Conservation (phyloP, 2,113 vertebrate species). For the Oryzias woworae region DNA sequence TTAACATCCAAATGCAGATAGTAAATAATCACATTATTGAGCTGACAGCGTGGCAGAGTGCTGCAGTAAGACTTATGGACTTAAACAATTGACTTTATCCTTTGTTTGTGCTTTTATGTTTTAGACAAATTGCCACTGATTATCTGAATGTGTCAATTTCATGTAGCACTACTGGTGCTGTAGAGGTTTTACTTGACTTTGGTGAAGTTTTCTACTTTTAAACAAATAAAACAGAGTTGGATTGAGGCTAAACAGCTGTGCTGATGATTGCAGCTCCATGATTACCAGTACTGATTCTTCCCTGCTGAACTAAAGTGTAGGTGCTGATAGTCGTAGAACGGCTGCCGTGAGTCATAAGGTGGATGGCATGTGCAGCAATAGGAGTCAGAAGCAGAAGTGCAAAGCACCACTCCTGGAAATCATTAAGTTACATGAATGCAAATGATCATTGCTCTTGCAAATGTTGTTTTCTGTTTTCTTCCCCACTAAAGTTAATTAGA, state of each 20-base stretch:
- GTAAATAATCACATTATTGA: slow-evolving; percentile 62
- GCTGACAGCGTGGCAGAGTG: slow-evolving; percentile 37
- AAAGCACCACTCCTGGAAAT: slow-evolving; percentile 54
- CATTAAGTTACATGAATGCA: slow-evolving; percentile 68
- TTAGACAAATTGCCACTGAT: no score
- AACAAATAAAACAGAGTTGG: slow-evolving; percentile 8
- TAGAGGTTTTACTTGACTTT: slow-evolving; percentile 2
- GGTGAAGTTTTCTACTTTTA: neutral
- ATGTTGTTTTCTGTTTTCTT: slow-evolving; percentile 40
- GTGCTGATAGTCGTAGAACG: slow-evolving; percentile 16
- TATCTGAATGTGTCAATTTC: no score
- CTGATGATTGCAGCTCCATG: slow-evolving; percentile 34
- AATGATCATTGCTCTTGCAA: slow-evolving; percentile 56
- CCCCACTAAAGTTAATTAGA: slow-evolving; percentile 36
- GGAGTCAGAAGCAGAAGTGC: slow-evolving; percentile 40
- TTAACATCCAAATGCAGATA: slow-evolving; percentile 64
- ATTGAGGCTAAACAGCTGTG: slow-evolving; percentile 7
- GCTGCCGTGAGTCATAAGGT: slow-evolving; percentile 61
- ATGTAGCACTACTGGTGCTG: neutral
- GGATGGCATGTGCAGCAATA: slow-evolving; percentile 24
- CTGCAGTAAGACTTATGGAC: slow-evolving; percentile 50
- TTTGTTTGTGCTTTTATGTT: no score
- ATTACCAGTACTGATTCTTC: slow-evolving; percentile 25
- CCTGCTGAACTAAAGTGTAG: slow-evolving; percentile 29
- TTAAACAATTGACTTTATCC: slow-evolving; percentile 25